phyloP scores from a whole-genome alignment of 2,797 vertebrate species.

The Parauchenoglanis punctatus region DNA sequence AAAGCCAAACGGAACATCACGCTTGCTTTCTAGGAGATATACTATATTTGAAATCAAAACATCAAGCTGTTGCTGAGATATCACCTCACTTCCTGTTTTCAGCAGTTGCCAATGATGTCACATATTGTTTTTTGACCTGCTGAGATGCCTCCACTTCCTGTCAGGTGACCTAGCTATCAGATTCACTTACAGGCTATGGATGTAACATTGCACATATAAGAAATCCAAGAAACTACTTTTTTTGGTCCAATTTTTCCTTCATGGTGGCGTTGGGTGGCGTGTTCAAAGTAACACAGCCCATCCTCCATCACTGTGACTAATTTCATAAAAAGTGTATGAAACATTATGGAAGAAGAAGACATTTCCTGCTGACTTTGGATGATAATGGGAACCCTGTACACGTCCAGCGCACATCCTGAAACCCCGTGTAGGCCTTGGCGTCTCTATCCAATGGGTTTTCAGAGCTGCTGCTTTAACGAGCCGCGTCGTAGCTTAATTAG shows the following conservation, averaged over 20 bases:
- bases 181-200: not conserved
- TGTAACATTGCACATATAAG: not conserved
- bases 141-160: not conserved
- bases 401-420: not conserved
- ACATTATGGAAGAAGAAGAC: not conserved
- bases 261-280: not conserved
- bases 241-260: not conserved
- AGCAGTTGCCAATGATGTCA: too few species aligned
- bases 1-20: not conserved
- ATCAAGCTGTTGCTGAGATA: not conserved
- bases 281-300: not conserved
- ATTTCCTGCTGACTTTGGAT: not conserved
- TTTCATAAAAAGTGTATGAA: not conserved
- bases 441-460: slow-evolving; percentile 29
- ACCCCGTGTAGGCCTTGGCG: not conserved
- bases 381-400: not conserved
- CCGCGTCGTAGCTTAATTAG: slow-evolving; percentile 46
- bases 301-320: not conserved
- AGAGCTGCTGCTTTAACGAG: slow-evolving; percentile 19
- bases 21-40: not conserved
- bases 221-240: not conserved
- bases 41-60: not conserved
- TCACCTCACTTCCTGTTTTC: not conserved
- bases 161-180: not conserved
- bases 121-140: not conserved